These are phyloP conservation scores for Hestina assimilis DNA, from an alignment of 1,140 invertebrate species.

Conservation along the genomic window DNA sequence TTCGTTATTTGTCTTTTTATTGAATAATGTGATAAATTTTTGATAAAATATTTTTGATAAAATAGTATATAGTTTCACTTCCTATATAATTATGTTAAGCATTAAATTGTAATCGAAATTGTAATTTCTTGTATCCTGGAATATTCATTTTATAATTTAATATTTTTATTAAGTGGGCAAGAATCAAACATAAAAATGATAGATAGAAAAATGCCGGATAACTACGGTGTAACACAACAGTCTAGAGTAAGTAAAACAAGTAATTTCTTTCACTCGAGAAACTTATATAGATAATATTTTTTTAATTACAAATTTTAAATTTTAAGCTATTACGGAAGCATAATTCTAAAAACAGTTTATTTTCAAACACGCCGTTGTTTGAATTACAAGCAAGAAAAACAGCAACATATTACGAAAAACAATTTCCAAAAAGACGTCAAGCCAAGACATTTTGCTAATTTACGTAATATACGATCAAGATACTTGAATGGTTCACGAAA, in stretches of 20 bases:
- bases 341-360: not conserved
- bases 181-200: not conserved
- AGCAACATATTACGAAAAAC: no score
- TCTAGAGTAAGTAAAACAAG: no score
- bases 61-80: no score
- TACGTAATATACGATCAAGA: no score
- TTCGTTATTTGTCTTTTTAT: no score
- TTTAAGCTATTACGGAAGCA: not conserved
- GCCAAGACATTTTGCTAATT: no score
- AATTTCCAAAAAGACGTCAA: no score
- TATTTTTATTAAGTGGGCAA: not conserved
- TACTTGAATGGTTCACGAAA: no score
- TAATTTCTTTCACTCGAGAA: no score
- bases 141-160: not conserved
- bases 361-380: not conserved
- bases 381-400: not conserved
- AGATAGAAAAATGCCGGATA: not conserved
- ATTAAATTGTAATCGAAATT: not conserved
- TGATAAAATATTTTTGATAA: no score
- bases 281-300: not conserved
- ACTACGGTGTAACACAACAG: no score
- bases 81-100: not conserved
- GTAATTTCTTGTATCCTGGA: not conserved
- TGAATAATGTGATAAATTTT: no score
- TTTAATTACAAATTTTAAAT: not conserved